Base-by-base conservation (phyloP, 2,888 invertebrate genomes). In the Pilophorus perplexus region DNA sequence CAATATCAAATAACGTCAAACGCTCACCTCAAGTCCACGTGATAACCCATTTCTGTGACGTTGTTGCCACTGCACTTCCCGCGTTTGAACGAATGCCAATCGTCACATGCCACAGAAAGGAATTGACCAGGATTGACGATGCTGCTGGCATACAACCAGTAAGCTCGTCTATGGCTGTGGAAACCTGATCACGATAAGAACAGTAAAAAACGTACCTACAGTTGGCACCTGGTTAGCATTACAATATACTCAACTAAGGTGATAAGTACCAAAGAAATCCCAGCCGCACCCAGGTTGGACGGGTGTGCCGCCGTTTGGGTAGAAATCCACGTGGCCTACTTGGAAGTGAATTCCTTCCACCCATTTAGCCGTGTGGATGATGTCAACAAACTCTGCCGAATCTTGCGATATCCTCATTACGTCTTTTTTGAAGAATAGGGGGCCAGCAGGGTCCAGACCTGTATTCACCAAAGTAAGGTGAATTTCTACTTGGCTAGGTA, bases 371-470 rank as follows among this genome's bases (percentile, higher is more conserved):
- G 88, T 87, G 73, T 88, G 88, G 57, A 86, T 80, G 1, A 87
- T 83, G 74, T 88, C 88, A 0, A 88, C 88, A 73, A 86, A 87
- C 3, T 79, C 75, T 0, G 89, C 89, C 0, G 78, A 76, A 1
- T 81, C 75, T 73, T 86, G 86, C 59, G 87, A 74, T 72, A 86
- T 42, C 18, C 62, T 62, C 62, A 33, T 33, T 28, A 18, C 12
- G 18, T 62, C 62, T 82, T 78, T 28, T 71, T 66, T 4, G 62
- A 84, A 83, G 76, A 87, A 90, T 0, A 88, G 80, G 0, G 92
- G 92, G 73, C 86, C 84, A 0, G 92, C 91, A 0, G 92, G 90
- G 76, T 93, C 92, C 60, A 93, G 75, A 27, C 90, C 92, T 84
- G 44, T 42, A 33, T 33, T 33, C 33, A 33, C n/a, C n/a, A n/a